Percentiles rank a stretch among this genome's conserved stretches.
These are phyloP conservation scores for Drosophila kambysellisi DNA, from an alignment of 2,888 invertebrate genomes.

Conservation along the genomic window DNA sequence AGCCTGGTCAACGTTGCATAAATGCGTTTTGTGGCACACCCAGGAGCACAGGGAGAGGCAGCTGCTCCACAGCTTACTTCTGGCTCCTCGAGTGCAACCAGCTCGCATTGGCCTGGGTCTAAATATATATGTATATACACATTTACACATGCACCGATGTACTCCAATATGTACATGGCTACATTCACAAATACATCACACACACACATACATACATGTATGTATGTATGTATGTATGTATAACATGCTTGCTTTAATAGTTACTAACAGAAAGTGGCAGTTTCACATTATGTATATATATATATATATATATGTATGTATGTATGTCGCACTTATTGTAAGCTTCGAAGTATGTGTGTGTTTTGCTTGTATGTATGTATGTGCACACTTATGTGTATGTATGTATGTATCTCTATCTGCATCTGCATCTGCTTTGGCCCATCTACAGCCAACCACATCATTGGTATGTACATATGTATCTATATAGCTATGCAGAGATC, in stretches of 20 bases:
- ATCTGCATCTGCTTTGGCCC: not conserved
- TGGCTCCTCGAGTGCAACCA: conserved; percentile 4
- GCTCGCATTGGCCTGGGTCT: not conserved
- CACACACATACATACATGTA: conserved; percentile 6
- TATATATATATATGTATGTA: too few relatives aligned
- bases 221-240: conserved; percentile 7
- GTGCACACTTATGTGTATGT: not conserved
- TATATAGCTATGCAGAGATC: not conserved
- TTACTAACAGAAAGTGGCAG: conserved; percentile 53
- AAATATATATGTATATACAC: not conserved
- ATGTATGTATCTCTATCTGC: not conserved
- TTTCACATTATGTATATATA: conserved; percentile 36
- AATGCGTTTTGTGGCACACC: conserved; percentile 25
- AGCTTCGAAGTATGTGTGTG: not conserved
- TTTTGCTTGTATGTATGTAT: not conserved
- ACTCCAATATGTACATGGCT: not conserved
- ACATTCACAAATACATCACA: conserved; percentile 22
- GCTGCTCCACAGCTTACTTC: conserved; percentile 9
- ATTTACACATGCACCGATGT: conserved; percentile 6
- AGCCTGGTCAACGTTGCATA: conserved; percentile 15
- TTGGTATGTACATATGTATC: not conserved
- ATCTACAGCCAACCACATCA: not conserved
- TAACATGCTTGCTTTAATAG: conserved; percentile 21
- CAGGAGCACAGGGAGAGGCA: not conserved
- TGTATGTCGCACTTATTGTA: conserved; percentile 1